Evolutionary conservation across 2,797 vertebrate genomes (phyloP), one percentile per base, ranked within the genome.

Genomic region (Aulostomus chinensis): DNA sequence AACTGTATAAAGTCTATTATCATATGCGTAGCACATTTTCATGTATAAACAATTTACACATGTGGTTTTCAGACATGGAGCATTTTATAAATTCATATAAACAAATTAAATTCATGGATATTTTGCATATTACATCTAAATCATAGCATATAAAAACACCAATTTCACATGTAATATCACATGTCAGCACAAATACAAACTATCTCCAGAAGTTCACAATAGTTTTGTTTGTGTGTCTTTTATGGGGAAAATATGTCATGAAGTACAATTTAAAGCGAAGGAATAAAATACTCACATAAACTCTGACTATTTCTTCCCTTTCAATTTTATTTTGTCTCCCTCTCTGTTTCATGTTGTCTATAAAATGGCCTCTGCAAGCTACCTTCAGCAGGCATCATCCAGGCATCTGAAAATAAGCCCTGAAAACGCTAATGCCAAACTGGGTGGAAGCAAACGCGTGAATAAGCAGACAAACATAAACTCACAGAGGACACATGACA

Each of bases 401-500:
- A 34, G 29, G 33, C 51, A 28, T 68, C 51, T 65, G 51, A 73
- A 58, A 66, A 79, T 30, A 46, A 65, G 54, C 33, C 64, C 18
- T 46, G 46, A 58, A 39, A 53, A 18, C 34, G 1, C 68, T 57
- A 43, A 78, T 76, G 81, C 67, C 51, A 57, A 71, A 73, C 40
- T 64, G 63, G 48, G 63, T 66, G 81, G 79, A 81, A 84, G 47
- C 41, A 51, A 68, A 80, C 47, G 70, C 68, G 28, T 79, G 80
- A 80, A 81, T 77, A 75, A 81, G 68, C 81, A 82, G 74, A 73
- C 75, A 76, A 73, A 81, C 81, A 86, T 40, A 55, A 56, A 78
- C 58, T 58, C 62, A 53, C 62, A 51, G 50, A 69, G 64, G 60
- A 68, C 68, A 68, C 72, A 72, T 71, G 72, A 72, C 76, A 31